Evolutionary conservation across 2,113 vertebrate genomes (phyloP).

Genomic region (Onychorhynchus coronatus): DNA sequence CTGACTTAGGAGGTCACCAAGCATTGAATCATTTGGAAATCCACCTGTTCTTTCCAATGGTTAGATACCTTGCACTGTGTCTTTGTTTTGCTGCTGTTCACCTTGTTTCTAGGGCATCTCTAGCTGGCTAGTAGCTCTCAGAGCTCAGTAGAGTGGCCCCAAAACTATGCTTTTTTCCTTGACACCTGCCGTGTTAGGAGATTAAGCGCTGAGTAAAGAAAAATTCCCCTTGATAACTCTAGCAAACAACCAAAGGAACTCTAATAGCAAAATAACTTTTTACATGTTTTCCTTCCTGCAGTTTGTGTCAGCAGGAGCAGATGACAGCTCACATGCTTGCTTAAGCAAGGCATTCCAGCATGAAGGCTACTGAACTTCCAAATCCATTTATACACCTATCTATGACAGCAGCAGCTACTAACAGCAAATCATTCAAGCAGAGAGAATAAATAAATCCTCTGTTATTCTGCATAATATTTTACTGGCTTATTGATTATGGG

Average conservation of each 20-base stretch:
- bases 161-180: not conserved
- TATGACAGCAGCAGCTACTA: constrained; percentile 14
- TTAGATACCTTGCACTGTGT: not conserved
- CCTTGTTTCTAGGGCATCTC: not conserved
- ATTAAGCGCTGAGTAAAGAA: not conserved
- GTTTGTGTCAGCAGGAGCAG: not conserved
- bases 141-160: not conserved
- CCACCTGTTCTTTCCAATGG: not conserved
- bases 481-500: not conserved
- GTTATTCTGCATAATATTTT: not conserved
- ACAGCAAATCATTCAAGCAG: not conserved
- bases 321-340: not conserved
- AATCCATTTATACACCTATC: not conserved
- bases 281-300: not conserved
- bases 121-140: not conserved
- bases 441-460: not conserved
- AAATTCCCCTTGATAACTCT: not conserved
- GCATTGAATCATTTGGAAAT: not conserved
- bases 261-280: not conserved
- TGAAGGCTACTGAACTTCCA: not conserved
- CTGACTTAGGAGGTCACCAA: not conserved
- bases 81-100: not conserved
- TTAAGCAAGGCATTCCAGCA: not conserved
- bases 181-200: not conserved
- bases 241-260: not conserved